Base-by-base conservation (phyloP, 1,140 invertebrate species). In the Brachionus angularis region DNA sequence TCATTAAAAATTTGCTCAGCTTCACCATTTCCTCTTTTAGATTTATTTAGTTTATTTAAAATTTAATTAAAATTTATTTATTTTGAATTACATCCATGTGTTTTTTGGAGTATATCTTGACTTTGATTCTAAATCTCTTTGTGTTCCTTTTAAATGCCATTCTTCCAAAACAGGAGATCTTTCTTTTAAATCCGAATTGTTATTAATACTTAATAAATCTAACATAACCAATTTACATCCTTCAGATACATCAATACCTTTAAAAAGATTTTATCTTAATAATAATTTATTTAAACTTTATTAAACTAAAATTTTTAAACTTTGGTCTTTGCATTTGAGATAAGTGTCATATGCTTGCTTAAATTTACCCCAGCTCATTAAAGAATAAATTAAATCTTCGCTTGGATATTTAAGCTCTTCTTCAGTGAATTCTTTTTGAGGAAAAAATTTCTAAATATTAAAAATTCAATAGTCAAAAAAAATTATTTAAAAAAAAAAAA, bases 341-440 rank as follows among this genome's bases (percentile, higher is more conserved):
- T 47, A 46, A 12, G 42, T 50, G 14, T 67, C 62, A 14, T 47
- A 67, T 4, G 62, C 62, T 47, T 47, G 42, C 10, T 21, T 34
- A 50, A 67, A 47, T 31, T 67, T 47, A 21, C 62, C 62, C 62
- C 62, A 67, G 29, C 29, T 29, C 62, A 67, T 67, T 10, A 67
- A 27, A 8, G 62, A 67, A 47, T 67, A 67, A 25, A 67, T 67
- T 5, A 67, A 27, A 1, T 46, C 23, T 50, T 67, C 42, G 12
- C 31, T 67, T 34, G 62, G 62, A 16, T 67, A 67, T 27, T 67
- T 67, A 12, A 67, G 44, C n/a, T 67, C 62, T 67, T 67, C 18
- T 46, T 46, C 62, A 25, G 62, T 29, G 16, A 67, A 67, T 21
- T 67, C 42, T 34, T 67, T 47, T 33, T 34, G 16, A n/a, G 62